Evolutionary conservation across 2,113 vertebrate species (phyloP), one percentile per base, ranked within the genome.

Genomic region (Telmatochromis brichardi): DNA sequence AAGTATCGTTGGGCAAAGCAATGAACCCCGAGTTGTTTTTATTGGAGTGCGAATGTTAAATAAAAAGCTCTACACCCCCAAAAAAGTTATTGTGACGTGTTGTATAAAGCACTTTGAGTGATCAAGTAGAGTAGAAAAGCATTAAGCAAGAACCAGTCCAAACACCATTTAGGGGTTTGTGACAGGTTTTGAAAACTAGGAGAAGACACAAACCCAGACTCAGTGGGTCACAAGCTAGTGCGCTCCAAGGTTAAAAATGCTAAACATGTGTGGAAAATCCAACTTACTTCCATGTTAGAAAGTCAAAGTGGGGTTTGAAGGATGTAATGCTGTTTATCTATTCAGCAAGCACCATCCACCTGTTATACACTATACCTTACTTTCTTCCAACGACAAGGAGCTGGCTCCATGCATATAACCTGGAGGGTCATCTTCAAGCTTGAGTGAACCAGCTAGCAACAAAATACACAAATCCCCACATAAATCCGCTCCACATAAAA

Each of bases 391-490:
- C 6, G 35, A 82, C 9, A 9, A 84, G 37, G 50, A 81, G 37
- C 73, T 42, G 68, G 13, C 53, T 17, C 21, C 79, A 51, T 81
- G 21, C 23, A 26, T 37, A 33, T 86, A 85, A 76, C 60, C 57
- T 83, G 21, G 83, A 87, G 80, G 54, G 54, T 90, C 68, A 35
- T 60, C 47, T 15, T 71, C 11, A 21, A 88, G 80, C 81, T 13
- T n/a, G 35, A 12, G 35, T 19, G 14, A 84, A 42, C 83, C 51
- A 80, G 63, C 45, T 23, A 47, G 87, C 9, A 90, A 84, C 40
- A 81, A 33, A 81, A 57, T 55, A 63, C 81, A 89, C 85, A 90
- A 88, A 92, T 91, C 85, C 87, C 87, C 57, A 83, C 51, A 7
- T 91, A 23, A 84, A 42, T 35, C 45, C 57, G 9, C 28, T 60